Evolutionary conservation across 92 coral and sea anemone genomes (phyloP).

Genomic region (Porites lobata): DNA sequence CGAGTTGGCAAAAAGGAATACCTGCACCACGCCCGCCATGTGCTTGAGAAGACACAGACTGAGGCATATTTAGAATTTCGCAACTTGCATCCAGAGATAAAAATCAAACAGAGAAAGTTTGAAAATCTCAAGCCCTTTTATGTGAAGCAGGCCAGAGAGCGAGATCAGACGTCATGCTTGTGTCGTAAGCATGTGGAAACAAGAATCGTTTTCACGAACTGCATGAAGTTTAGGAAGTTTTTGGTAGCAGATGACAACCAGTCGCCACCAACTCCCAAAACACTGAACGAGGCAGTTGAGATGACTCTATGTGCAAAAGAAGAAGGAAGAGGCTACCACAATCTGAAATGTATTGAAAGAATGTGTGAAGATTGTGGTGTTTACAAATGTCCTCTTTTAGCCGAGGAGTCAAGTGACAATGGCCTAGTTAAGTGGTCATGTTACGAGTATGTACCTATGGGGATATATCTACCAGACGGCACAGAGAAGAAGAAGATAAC

Average conservation of each 20-base stretch:
- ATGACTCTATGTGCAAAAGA: constrained; percentile 42
- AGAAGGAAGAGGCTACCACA: constrained; percentile 10
- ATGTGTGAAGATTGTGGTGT: constrained; percentile 29
- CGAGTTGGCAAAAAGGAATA: constrained; percentile 19
- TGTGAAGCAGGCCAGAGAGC: constrained; percentile 30
- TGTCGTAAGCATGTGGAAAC: constrained; percentile 32
- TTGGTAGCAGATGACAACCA: neutral
- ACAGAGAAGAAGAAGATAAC: too few species aligned
- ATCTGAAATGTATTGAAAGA: constrained; percentile 12
- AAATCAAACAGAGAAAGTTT: constrained; percentile 36
- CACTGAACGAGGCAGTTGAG: constrained; percentile 32
- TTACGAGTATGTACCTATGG: too few species aligned
- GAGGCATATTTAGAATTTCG: constrained; percentile 32
- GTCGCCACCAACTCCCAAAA: neutral
- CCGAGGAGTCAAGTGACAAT: neutral
- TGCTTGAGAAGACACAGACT: constrained; percentile 34
- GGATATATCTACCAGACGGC: too few species aligned
- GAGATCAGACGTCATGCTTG: constrained; percentile 31
- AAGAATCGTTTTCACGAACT: constrained; percentile 14
- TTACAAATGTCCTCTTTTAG: neutral
- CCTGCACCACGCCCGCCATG: constrained; percentile 23
- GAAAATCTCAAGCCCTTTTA: constrained; percentile 34
- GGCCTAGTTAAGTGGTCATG: neutral
- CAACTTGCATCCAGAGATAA: constrained; percentile 18
- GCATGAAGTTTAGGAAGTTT: constrained; percentile 18